Evolutionary conservation across 2,113 vertebrate species (phyloP).

Genomic region (Emydocephalus ijimae): DNA sequence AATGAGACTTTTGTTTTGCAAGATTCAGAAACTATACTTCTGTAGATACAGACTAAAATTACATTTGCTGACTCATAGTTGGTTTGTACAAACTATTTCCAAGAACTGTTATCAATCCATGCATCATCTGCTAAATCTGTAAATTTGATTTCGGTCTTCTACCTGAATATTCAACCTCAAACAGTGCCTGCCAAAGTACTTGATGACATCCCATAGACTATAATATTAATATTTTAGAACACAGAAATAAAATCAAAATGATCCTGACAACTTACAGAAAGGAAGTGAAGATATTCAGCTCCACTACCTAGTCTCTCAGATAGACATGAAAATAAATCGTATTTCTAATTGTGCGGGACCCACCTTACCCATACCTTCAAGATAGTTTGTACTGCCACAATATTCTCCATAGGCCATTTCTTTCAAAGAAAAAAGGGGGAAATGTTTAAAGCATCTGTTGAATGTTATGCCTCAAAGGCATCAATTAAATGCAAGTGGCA

Average conservation of each 20-base stretch:
- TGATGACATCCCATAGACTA: background rate
- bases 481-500: background rate
- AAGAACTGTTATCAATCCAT: background rate
- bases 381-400: background rate
- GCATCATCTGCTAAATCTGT: background rate
- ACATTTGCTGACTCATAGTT: background rate
- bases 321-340: no score
- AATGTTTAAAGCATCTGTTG: background rate
- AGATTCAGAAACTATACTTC: background rate
- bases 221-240: background rate
- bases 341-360: background rate
- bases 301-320: background rate
- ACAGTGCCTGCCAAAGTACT: no score
- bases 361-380: background rate
- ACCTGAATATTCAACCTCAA: background rate
- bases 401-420: background rate
- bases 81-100: background rate
- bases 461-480: background rate
- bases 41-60: background rate
- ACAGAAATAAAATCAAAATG: background rate
- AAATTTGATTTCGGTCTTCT: background rate
- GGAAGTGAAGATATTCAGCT: background rate
- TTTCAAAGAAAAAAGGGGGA: background rate
- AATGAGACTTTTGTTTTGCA: background rate
- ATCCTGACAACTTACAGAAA: background rate